These are phyloP conservation scores for Chaetogeoica ovagalla DNA, from an alignment of 2,888 invertebrate genomes.

Conservation along the genomic window DNA sequence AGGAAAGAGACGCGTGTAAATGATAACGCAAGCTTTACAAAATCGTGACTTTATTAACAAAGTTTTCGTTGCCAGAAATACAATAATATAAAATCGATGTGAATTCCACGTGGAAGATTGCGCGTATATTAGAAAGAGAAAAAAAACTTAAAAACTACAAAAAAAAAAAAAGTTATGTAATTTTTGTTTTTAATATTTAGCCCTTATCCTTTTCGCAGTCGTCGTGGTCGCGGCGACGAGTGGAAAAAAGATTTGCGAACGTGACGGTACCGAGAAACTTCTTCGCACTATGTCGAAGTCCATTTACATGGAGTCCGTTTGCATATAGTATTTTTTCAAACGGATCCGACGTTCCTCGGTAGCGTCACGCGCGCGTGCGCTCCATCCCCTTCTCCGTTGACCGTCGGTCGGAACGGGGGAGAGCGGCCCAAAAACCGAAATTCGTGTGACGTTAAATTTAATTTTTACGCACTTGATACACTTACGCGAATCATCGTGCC, in stretches of 20 bases:
- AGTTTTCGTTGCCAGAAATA: constrained; percentile 43
- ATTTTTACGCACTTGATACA: too few relatives aligned
- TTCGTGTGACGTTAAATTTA: too few relatives aligned
- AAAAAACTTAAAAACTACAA: constrained; percentile 41
- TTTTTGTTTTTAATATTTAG: constrained; percentile 36
- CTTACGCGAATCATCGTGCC: too few relatives aligned
- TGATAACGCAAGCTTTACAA: constrained; percentile 10
- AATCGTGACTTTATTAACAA: constrained; percentile 49
- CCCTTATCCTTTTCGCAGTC: background rate
- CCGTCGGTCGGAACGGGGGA: background rate
- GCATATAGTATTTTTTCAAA: background rate
- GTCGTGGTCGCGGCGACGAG: background rate
- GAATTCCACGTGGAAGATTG: constrained; percentile 26
- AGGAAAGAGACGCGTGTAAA: background rate
- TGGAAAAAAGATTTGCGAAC: constrained; percentile 4
- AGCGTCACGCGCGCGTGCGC: constrained; percentile 58
- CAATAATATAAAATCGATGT: constrained; percentile 30
- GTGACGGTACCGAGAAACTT: constrained; percentile 50
- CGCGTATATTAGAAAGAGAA: background rate
- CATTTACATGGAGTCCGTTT: background rate
- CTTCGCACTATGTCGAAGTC: constrained; percentile 22
- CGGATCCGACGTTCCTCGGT: constrained; percentile 47
- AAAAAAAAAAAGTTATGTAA: constrained; percentile 6
- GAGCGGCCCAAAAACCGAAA: too few relatives aligned
- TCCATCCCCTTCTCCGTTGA: background rate